These are phyloP conservation scores for human DNA, from an alignment of 2,113 vertebrate species.

Conservation along the genomic window GRCh38 chr2:195667501-195668000, in stretches of 20 bases:
- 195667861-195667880: not conserved
- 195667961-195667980: conserved; percentile 29
- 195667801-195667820: not conserved
- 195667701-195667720: not conserved
- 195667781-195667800: not conserved
- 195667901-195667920: not conserved
- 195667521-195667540: not conserved
- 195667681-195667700: not conserved
- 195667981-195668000: not conserved
- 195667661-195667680: not conserved
- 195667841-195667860: not conserved
- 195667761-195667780: not conserved
- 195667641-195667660: not conserved
- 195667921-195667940: not conserved
- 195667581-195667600: not conserved
- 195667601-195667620: not conserved
- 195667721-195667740: not conserved
- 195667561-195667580: not conserved
- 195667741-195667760: not conserved
- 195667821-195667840: not conserved
- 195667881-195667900: not conserved
- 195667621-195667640: not conserved
- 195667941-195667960: not conserved
- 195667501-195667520: not conserved
- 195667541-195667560: not conserved